These are phyloP conservation scores for Philaenus spumarius DNA, from an alignment of 1,140 invertebrate species.

Conservation along the genomic window DNA sequence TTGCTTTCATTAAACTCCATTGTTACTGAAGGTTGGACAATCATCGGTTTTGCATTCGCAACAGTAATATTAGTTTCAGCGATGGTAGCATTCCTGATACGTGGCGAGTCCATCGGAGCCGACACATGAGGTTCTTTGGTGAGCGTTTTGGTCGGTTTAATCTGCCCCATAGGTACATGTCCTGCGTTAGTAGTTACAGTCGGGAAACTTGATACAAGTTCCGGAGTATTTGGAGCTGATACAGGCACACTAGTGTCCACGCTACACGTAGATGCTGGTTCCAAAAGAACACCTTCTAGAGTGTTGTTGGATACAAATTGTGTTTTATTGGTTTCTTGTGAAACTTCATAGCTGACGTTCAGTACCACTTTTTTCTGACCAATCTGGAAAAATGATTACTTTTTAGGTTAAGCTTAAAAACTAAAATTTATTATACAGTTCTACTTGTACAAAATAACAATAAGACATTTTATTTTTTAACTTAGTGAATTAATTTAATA, in stretches of 20 bases:
- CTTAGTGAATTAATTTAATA: no score
- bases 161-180: constrained; percentile 28
- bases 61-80: no score
- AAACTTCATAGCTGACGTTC: constrained; percentile 41
- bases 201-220: not conserved
- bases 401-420: no score
- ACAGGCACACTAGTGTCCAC: not conserved
- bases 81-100: not conserved
- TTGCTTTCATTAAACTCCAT: no score
- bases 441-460: no score
- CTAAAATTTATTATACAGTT: no score
- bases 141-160: constrained; percentile 39
- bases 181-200: no score
- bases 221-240: not conserved
- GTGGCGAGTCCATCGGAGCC: not conserved
- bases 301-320: no score
- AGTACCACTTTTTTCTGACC: constrained; percentile 49
- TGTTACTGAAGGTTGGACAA: no score
- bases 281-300: not conserved
- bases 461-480: no score
- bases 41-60: no score
- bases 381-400: constrained; percentile 4
- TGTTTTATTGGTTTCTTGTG: not conserved
- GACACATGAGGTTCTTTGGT: constrained; percentile 30
- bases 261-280: constrained; percentile 12